Evolutionary conservation across 2,888 invertebrate species (phyloP).

Genomic region (Xylocampa areola): DNA sequence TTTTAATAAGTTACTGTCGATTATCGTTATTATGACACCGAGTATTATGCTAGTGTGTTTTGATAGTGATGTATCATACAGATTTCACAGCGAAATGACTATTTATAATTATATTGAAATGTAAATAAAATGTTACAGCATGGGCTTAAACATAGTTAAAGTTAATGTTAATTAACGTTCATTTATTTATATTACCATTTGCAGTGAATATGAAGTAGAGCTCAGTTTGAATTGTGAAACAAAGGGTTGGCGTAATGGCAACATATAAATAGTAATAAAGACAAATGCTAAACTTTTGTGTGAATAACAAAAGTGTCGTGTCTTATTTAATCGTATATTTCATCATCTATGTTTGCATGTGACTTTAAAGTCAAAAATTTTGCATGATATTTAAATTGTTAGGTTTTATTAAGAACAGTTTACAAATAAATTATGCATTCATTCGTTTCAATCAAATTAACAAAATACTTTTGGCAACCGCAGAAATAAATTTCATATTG

Average conservation of each 20-base stretch:
- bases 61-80: conserved; percentile 12
- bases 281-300: conserved; percentile 29
- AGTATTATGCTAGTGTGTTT: conserved; percentile 16
- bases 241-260: conserved; percentile 32
- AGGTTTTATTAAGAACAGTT: conserved; percentile 13
- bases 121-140: conserved; percentile 31
- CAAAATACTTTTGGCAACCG: too few relatives aligned
- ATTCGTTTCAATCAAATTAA: too few relatives aligned
- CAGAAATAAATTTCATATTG: too few relatives aligned
- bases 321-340: conserved; percentile 42
- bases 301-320: conserved; percentile 40
- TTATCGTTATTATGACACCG: conserved; percentile 26
- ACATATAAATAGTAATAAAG: conserved; percentile 27
- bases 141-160: conserved; percentile 33
- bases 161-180: conserved; percentile 40
- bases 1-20: conserved; percentile 53
- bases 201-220: conserved; percentile 22
- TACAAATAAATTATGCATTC: conserved; percentile 7
- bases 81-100: conserved; percentile 15
- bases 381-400: conserved; percentile 24
- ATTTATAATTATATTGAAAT: conserved; percentile 32
- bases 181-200: conserved; percentile 36
- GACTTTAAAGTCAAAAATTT: conserved; percentile 30
- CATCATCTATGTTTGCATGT: conserved; percentile 32
- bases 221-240: conserved; percentile 34